Conservation (phyloP, 2,888 invertebrate genomes). For the Athrips mouffetella region DNA sequence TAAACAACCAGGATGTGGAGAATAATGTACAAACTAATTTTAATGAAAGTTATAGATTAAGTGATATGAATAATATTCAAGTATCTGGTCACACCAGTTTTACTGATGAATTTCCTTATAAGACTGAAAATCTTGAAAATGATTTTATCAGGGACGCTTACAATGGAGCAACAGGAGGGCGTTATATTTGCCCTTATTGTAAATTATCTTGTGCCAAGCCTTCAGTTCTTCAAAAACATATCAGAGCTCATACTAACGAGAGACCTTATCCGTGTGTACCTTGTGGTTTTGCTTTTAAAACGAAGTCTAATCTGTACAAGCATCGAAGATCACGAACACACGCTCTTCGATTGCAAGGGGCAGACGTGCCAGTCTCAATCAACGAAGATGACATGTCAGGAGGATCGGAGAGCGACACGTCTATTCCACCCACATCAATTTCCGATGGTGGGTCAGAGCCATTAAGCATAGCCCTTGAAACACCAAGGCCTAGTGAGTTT, state of each 20-base stretch:
- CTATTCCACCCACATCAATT: conserved; percentile 59
- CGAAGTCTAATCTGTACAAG: conserved; percentile 95
- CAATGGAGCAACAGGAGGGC: conserved; percentile 75
- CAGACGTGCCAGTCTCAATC: conserved; percentile 68
- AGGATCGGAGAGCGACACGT: conserved; percentile 79
- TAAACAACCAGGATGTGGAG: conserved; percentile 45
- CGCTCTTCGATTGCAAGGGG: conserved; percentile 81
- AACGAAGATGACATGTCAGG: conserved; percentile 79
- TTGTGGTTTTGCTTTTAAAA: conserved; percentile 96
- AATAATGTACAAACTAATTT: conserved; percentile 77
- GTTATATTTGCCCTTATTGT: conserved; percentile 92
- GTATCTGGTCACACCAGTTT: conserved; percentile 76
- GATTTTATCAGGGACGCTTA: conserved; percentile 71
- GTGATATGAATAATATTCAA: conserved; percentile 71
- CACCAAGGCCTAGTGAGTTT: conserved; percentile 57
- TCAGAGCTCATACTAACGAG: conserved; percentile 95
- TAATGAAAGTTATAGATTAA: conserved; percentile 69
- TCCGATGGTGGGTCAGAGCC: conserved; percentile 67
- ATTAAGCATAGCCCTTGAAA: conserved; percentile 56
- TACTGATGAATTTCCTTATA: conserved; percentile 75
- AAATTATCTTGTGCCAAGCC: conserved; percentile 94
- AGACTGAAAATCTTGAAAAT: conserved; percentile 76
- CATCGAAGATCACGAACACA: conserved; percentile 89
- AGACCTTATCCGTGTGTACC: conserved; percentile 93
- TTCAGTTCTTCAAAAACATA: conserved; percentile 95